phyloP scores from a whole-genome alignment of 2,797 vertebrate genomes.

The Alosa sapidissima region DNA sequence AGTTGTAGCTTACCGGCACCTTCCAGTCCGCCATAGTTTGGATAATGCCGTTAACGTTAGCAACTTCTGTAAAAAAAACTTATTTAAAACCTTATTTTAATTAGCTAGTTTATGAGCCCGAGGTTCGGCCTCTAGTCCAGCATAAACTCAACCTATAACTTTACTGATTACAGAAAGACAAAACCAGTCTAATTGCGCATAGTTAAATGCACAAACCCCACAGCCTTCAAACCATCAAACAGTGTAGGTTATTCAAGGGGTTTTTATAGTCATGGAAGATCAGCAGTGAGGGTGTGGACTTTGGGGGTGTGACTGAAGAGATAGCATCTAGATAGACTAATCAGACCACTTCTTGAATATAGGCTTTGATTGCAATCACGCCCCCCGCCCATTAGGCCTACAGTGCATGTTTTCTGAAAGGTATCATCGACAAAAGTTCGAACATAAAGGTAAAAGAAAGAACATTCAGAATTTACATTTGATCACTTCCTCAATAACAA shows the following conservation, averaged over 20 bases:
- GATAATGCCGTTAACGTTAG: neutral
- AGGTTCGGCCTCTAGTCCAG: neutral
- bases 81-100: too few species aligned
- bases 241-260: neutral
- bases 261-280: constrained; percentile 26
- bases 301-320: neutral
- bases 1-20: constrained; percentile 67
- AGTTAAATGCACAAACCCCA: neutral
- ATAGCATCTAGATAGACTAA: constrained; percentile 35
- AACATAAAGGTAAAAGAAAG: neutral
- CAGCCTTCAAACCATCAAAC: neutral
- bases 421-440: neutral
- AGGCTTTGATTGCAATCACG: constrained; percentile 21
- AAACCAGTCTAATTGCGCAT: too few species aligned
- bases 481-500: too few species aligned
- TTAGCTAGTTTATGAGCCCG: neutral
- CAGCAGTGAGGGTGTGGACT: constrained; percentile 26
- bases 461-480: too few species aligned
- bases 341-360: constrained; percentile 25
- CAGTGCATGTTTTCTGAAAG: neutral
- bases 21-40: constrained; percentile 74
- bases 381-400: constrained; percentile 23
- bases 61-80: neutral
- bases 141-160: neutral
- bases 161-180: too few species aligned